Conservation (phyloP, 2,888 invertebrate genomes). For the Andrena marginata region DNA sequence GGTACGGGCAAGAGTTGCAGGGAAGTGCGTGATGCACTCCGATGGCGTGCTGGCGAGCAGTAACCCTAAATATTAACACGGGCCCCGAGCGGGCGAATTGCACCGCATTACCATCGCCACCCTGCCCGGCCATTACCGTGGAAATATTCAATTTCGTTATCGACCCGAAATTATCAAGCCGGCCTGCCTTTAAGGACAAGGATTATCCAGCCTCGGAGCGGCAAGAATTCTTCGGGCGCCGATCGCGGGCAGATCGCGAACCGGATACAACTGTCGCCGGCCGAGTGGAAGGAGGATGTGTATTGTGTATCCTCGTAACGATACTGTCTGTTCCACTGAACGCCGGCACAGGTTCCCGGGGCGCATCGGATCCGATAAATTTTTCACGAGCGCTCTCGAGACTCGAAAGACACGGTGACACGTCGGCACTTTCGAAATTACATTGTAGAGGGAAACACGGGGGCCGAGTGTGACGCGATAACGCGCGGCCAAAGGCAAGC, state of each 20-base stretch:
- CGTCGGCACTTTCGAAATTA: neutral
- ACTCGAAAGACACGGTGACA: neutral
- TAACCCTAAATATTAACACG: slow-evolving; percentile 83
- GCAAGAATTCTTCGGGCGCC: slow-evolving; percentile 32
- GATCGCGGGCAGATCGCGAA: neutral
- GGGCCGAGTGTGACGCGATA: neutral
- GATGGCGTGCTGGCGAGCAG: slow-evolving; percentile 79
- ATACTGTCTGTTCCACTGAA: neutral
- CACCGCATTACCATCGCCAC: slow-evolving; percentile 76
- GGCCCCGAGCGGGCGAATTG: slow-evolving; percentile 75
- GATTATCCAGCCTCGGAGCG: slow-evolving; percentile 67
- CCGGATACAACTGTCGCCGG: neutral
- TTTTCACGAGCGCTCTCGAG: slow-evolving; percentile 19
- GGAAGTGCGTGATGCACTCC: slow-evolving; percentile 79
- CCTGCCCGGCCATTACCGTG: slow-evolving; percentile 70
- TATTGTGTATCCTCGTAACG: neutral
- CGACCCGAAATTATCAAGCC: slow-evolving; percentile 76
- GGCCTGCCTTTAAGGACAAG: slow-evolving; percentile 66
- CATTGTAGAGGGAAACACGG: neutral
- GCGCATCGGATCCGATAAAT: slow-evolving; percentile 17
- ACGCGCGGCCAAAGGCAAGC: neutral
- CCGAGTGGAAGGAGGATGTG: slow-evolving; percentile 17
- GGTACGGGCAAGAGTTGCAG: slow-evolving; percentile 51
- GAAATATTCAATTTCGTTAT: slow-evolving; percentile 83
- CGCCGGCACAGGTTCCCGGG: neutral